These are phyloP conservation scores for Ceratosolen solmsi DNA, from an alignment of 1,140 invertebrate genomes.

Conservation along the genomic window DNA sequence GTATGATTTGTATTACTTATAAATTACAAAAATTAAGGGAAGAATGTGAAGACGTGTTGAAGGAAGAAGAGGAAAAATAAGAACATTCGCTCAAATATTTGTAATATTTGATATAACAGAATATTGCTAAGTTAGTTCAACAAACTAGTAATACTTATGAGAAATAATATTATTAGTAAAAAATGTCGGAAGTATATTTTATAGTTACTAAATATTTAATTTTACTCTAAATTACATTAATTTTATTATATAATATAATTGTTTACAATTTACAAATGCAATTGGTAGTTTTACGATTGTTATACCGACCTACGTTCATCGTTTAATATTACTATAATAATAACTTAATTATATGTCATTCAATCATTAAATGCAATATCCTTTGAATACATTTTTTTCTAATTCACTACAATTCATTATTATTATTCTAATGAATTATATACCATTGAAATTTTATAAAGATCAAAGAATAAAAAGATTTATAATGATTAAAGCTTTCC, in stretches of 20 bases:
- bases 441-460: neutral
- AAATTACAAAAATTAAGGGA: constrained; percentile 59
- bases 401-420: neutral
- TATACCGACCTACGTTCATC: constrained; percentile 28
- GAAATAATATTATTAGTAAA: neutral
- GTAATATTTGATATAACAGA: neutral
- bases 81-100: neutral
- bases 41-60: constrained; percentile 36
- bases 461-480: neutral
- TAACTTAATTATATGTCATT: constrained; percentile 50
- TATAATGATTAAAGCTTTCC: neutral
- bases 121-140: neutral
- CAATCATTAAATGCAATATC: constrained; percentile 52
- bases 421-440: constrained; percentile 6
- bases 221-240: constrained; percentile 34
- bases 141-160: neutral
- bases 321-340: constrained; percentile 19
- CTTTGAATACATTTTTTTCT: constrained; percentile 6
- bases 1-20: constrained; percentile 59
- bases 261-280: constrained; percentile 53
- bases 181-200: neutral
- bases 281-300: constrained; percentile 38
- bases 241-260: constrained; percentile 45
- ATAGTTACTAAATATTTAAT: constrained; percentile 6
- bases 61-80: neutral